Conservation (phyloP, 2,888 invertebrate species). For the Meghimatium bilineatum region DNA sequence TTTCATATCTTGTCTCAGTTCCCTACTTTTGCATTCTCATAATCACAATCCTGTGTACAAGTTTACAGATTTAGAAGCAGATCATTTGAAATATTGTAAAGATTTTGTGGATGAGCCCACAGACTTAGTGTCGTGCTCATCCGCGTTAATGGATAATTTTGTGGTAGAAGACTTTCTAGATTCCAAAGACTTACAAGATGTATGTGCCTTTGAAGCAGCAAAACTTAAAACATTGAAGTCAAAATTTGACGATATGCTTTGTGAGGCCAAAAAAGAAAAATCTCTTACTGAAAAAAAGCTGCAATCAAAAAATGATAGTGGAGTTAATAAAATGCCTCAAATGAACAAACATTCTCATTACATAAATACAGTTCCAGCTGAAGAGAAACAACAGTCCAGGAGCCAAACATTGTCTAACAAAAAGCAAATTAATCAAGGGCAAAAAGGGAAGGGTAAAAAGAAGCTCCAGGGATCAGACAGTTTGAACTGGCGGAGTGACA, state of each 20-base stretch:
- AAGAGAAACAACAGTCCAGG: not conserved
- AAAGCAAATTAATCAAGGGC: not conserved
- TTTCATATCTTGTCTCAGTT: not conserved
- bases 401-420: not conserved
- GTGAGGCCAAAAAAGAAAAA: not conserved
- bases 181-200: constrained; percentile 4
- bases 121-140: not conserved
- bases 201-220: not conserved
- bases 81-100: constrained; percentile 10
- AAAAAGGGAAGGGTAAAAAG: constrained; percentile 13
- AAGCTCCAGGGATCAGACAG: constrained; percentile 21
- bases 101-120: not conserved
- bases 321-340: not conserved
- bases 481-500: constrained; percentile 31
- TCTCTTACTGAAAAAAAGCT: not conserved
- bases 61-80: constrained; percentile 20
- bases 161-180: not conserved
- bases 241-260: constrained; percentile 9
- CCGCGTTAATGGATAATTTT: constrained; percentile 5
- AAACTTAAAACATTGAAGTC: constrained; percentile 19
- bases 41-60: not conserved
- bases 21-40: not conserved
- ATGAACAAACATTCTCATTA: not conserved
- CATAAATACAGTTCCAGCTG: not conserved
- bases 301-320: not conserved